Percentiles rank a stretch among this genome's conserved stretches.
These are phyloP conservation scores for Synanthedon vespiformis DNA, from an alignment of 2,888 invertebrate species.

Conservation along the genomic window DNA sequence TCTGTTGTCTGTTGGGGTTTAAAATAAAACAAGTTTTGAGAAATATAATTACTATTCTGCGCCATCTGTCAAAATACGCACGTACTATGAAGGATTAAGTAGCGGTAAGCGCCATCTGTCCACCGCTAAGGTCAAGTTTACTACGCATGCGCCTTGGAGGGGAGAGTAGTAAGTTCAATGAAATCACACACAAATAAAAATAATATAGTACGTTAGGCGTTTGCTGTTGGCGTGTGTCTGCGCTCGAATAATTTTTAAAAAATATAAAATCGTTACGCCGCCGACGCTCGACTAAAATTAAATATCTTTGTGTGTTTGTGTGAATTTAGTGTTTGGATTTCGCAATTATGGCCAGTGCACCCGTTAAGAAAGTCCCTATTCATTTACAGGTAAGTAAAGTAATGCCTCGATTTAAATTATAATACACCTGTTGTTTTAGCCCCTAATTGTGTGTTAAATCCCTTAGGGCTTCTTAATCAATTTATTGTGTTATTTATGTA, in stretches of 20 bases:
- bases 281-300: constrained; percentile 53
- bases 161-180: constrained; percentile 44
- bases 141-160: constrained; percentile 59
- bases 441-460: constrained; percentile 10
- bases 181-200: constrained; percentile 20
- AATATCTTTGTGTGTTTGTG: constrained; percentile 39
- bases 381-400: constrained; percentile 93
- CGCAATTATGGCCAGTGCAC: constrained; percentile 75
- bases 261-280: constrained; percentile 25
- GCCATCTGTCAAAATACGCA: not conserved
- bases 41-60: not conserved
- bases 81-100: not conserved
- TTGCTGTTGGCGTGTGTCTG: constrained; percentile 23
- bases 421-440: constrained; percentile 41
- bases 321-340: constrained; percentile 41
- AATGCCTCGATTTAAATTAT: constrained; percentile 29
- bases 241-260: constrained; percentile 11
- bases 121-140: constrained; percentile 27
- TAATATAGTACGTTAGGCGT: constrained; percentile 40
- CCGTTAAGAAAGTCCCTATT: constrained; percentile 95
- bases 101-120: constrained; percentile 16
- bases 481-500: no score
- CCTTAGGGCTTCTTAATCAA: no score
- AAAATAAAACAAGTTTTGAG: not conserved
- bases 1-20: no score